Base-by-base conservation (phyloP, 2,888 invertebrate genomes). In the Phortica okadai region DNA sequence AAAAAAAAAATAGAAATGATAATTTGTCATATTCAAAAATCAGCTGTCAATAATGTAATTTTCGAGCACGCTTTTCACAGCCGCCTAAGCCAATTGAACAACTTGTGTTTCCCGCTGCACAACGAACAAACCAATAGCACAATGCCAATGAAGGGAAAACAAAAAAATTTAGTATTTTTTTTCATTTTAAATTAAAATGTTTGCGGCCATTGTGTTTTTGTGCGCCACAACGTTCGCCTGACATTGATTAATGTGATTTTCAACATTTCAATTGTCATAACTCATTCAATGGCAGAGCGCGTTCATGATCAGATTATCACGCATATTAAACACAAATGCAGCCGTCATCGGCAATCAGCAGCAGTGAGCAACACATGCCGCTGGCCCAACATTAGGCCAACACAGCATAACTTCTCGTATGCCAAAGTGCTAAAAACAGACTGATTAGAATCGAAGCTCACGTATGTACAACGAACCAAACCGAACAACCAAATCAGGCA, bases 231-330 rank as follows among this genome's bases (percentile, higher is more conserved):
- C 50, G 2, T 50, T 77, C 80, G 84, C 81, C 82, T 83, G 87
- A 85, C 85, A 85, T 75, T 85, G 85, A 85, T 87, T 87, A 85
- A 85, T 87, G 79, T n/a, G 58, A 58, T 16, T 58, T 58, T 58
- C 58, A 58, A 58, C 58, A 58, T 58, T 58, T 58, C 58, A 58
- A 58, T 58, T 58, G 58, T 58, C 58, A 58, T 58, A 58, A 58
- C 58, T 58, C 58, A 16, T 7, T 58, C 50, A 50, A 50, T 50
- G 50, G 1, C 50, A 50, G 50, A 2, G 8, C 10, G 14, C 50
- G 50, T 14, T 50, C 14, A 33, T 14, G 50, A 50, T 50, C 10
- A 14, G 58, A 58, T 58, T 58, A 58, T n/a, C 58, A 16, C 16
- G 58, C 58, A 11, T 16, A 58, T 14, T 11, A n/a, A n/a, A 14